These are phyloP conservation scores for Subanguina moxae DNA, from an alignment of 1,140 invertebrate genomes.

Conservation along the genomic window DNA sequence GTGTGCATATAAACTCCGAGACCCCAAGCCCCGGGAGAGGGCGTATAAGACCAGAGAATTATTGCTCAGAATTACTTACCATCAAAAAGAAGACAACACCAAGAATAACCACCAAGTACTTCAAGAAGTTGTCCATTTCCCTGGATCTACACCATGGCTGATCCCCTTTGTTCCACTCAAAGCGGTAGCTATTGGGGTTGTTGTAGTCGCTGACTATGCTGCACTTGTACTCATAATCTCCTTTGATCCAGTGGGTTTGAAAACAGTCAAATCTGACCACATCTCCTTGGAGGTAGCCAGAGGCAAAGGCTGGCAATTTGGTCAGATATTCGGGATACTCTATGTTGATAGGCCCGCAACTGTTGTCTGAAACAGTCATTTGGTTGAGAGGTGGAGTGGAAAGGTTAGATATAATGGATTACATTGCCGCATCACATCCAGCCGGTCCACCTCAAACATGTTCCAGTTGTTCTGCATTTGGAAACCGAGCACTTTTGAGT, in stretches of 20 bases:
- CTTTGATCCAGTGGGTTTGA: constrained; percentile 59
- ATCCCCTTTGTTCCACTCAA: constrained; percentile 58
- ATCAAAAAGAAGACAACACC: constrained; percentile 29
- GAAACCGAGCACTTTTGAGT: constrained; percentile 49
- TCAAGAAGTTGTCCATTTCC: constrained; percentile 59
- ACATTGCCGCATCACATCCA: constrained; percentile 50
- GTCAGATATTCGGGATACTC: constrained; percentile 58
- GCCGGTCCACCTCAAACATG: constrained; percentile 48
- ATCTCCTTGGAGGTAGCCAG: constrained; percentile 56
- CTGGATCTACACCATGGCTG: constrained; percentile 57
- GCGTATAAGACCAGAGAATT: too few species aligned
- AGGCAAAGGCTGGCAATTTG: constrained; percentile 53
- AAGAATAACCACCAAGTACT: constrained; percentile 51
- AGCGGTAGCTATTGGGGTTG: constrained; percentile 54
- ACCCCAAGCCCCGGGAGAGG: too few species aligned
- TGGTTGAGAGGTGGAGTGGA: not conserved
- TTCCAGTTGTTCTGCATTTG: constrained; percentile 52
- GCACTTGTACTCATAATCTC: constrained; percentile 58
- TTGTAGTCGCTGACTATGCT: constrained; percentile 56
- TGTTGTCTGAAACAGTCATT: constrained; percentile 50
- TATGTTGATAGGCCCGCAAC: constrained; percentile 59
- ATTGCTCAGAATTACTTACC: constrained; percentile 24
- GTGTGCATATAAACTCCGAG: too few species aligned
- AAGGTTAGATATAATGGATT: constrained; percentile 27
- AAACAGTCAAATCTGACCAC: constrained; percentile 57